phyloP scores from a whole-genome alignment of 1,140 invertebrate species.

The Cotesia typhae region DNA sequence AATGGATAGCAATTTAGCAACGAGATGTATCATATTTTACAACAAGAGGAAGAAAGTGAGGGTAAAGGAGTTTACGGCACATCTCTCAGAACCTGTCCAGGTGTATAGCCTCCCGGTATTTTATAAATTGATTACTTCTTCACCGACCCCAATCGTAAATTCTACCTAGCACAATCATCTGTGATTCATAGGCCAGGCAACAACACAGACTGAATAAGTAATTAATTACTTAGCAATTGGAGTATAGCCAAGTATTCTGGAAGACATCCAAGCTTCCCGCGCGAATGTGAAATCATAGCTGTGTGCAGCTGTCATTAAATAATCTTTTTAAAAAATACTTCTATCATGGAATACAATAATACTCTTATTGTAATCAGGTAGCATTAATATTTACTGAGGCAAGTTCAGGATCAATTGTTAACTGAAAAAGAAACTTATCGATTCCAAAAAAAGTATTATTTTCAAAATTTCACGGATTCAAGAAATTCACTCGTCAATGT shows the following conservation, averaged over 20 bases:
- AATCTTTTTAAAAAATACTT: not conserved
- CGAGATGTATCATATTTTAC: not conserved
- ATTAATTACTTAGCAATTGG: slow-evolving; percentile 58
- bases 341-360: no score
- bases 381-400: no score
- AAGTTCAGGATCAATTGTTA: not conserved
- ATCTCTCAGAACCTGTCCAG: not conserved
- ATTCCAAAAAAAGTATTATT: no score
- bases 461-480: no score
- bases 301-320: slow-evolving; percentile 41
- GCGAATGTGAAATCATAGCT: not conserved
- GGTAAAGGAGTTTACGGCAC: no score
- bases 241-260: slow-evolving; percentile 58
- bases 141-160: slow-evolving; percentile 15
- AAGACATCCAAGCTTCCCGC: slow-evolving; percentile 54
- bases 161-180: slow-evolving; percentile 11
- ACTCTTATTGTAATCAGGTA: no score
- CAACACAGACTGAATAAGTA: slow-evolving; percentile 51
- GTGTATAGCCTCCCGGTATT: slow-evolving; percentile 2
- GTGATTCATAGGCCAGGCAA: slow-evolving; percentile 17
- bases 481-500: no score
- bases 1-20: not conserved
- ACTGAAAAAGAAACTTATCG: not conserved
- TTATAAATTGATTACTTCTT: slow-evolving; percentile 11
- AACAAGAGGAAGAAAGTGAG: no score